Base-by-base conservation (phyloP, 2,113 vertebrate genomes). In the Ptychochromis oligacanthus region DNA sequence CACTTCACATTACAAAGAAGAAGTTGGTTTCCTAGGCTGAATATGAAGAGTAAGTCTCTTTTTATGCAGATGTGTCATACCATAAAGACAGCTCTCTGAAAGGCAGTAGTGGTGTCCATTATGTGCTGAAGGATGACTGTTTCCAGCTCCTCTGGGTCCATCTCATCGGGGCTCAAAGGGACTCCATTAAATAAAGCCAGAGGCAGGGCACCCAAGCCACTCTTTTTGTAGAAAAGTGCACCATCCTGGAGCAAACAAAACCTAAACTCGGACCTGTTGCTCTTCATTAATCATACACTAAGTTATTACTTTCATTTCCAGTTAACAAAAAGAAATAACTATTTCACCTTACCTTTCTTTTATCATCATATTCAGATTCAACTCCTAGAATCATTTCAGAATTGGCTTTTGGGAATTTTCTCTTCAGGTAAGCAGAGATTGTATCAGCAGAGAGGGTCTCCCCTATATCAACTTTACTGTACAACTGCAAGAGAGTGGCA, bases 121-220 rank as follows among this genome's bases (percentile, higher is more conserved):
- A 99, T 98, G 93, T 92, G 98, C 86, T 97, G 97, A 65, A 98
- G 94, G 84, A 97, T 86, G 81, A 96, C 80, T 2, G 94, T 96
- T 93, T 98, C 97, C 62, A 99, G 88, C 55, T 97, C 96, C 2
- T 96, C 94, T 28, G 94, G 93, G 93, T 95, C 94, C 96, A 97
- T 96, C 91, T 98, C 96, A 81, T 97, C 96, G 24, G 87, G 91
- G 70, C 89, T 95, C 88, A 99, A 96, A 62, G 96, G 96, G 77
- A 97, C 93, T 31, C 98, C 98, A 78, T 99, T 99, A 95, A 98
- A 99, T 82, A 99, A 96, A 49, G 92, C 98, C 89, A 98, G 94
- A 82, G 98, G 98, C 81, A 99, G 93, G 0, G 94, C 81, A 67
- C 96, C 97, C 84, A 99, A 94, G 75, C 98, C 97, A 82, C 95